Conservation (phyloP, 1,140 invertebrate genomes). For the Drosophila kurseongensis region DNA sequence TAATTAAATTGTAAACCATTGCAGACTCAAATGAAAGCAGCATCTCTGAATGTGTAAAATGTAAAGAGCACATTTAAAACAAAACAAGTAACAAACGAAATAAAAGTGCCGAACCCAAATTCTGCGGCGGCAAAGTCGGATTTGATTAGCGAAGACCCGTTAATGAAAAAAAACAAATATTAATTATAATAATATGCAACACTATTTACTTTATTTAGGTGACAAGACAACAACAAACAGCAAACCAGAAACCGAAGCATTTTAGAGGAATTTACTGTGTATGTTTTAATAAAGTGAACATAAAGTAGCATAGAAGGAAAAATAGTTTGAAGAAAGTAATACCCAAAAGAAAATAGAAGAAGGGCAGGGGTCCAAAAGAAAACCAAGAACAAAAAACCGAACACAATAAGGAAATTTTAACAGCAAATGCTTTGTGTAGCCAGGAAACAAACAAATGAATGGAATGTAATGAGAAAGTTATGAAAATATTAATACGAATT, state of each 20-base stretch:
- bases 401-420: constrained; percentile 56
- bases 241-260: constrained; percentile 73
- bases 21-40: constrained; percentile 46
- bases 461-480: constrained; percentile 17
- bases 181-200: constrained; percentile 64
- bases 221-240: constrained; percentile 67
- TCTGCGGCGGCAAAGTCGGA: constrained; percentile 63
- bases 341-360: constrained; percentile 17
- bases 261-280: constrained; percentile 79
- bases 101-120: constrained; percentile 61
- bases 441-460: constrained; percentile 13
- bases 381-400: constrained; percentile 32
- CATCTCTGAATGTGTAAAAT: constrained; percentile 54
- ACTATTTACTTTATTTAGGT: constrained; percentile 81
- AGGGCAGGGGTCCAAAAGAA: constrained; percentile 52
- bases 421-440: constrained; percentile 39
- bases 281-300: constrained; percentile 67
- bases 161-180: constrained; percentile 63
- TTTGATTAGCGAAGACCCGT: constrained; percentile 72
- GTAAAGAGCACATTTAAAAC: constrained; percentile 59
- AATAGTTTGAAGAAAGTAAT: constrained; percentile 50
- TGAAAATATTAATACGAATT: constrained; percentile 46
- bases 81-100: constrained; percentile 40
- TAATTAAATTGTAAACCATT: constrained; percentile 58
- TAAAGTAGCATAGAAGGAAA: constrained; percentile 51